A percentile compares a stretch with the other conserved stretches of the same genome.
These are phyloP conservation scores for Zoanthus gigantus DNA, from an alignment of 92 coral and sea anemone species.

Conservation along the genomic window DNA sequence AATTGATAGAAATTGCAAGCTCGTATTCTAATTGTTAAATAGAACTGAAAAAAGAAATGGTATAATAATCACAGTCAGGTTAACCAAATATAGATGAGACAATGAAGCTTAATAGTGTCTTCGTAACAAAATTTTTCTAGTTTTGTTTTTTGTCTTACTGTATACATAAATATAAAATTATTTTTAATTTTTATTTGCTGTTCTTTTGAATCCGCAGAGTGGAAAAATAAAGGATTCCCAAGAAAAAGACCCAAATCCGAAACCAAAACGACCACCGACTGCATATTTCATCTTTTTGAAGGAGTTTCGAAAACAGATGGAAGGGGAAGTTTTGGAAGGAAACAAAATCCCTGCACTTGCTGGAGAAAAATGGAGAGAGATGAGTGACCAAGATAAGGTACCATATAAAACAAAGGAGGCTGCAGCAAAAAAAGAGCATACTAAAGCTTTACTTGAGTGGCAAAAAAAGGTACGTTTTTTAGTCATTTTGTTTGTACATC, in stretches of 20 bases:
- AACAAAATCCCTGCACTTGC: conserved; percentile 87
- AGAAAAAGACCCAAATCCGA: conserved; percentile 73
- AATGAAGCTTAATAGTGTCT: too few relatives aligned
- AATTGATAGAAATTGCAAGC: too few relatives aligned
- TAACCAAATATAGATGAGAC: too few relatives aligned
- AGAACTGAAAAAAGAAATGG: too few relatives aligned
- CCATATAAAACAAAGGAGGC: conserved; percentile 75
- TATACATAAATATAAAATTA: too few relatives aligned
- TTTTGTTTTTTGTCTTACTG: too few relatives aligned
- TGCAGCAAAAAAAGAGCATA: conserved; percentile 76
- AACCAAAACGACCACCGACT: conserved; percentile 90
- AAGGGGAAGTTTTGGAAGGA: conserved; percentile 60
- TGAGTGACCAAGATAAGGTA: conserved; percentile 78
- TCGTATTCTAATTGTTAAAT: too few relatives aligned
- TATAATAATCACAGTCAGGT: too few relatives aligned
- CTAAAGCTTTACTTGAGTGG: conserved; percentile 79
- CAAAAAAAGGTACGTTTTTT: conserved; percentile 64
- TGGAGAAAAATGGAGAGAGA: conserved; percentile 92
- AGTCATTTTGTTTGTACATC: neutral
- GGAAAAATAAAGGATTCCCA: conserved; percentile 55
- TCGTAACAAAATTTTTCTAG: too few relatives aligned
- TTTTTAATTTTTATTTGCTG: neutral
- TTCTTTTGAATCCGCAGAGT: conserved; percentile 45
- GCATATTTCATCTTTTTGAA: conserved; percentile 92
- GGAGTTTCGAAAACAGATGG: conserved; percentile 82